phyloP scores from a whole-genome alignment of 92 coral and sea anemone genomes.

The Scolanthus callimorphus region DNA sequence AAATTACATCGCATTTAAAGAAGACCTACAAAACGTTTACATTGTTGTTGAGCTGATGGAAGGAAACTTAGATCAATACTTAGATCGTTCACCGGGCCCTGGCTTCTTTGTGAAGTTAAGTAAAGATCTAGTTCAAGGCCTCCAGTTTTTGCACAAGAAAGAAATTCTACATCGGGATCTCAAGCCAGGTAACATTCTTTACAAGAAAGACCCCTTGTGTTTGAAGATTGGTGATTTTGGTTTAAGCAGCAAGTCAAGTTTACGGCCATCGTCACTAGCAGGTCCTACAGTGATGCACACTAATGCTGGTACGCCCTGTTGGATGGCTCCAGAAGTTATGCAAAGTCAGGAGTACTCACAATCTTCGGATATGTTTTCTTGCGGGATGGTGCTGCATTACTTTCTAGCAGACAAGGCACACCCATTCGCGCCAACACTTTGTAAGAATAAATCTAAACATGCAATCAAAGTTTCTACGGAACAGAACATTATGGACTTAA shows the following conservation, averaged over 20 bases:
- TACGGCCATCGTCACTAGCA: not conserved
- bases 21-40: constrained; percentile 25
- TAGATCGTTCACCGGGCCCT: not conserved
- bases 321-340: too few relatives aligned
- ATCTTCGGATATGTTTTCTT: constrained; percentile 22
- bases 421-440: constrained; percentile 11
- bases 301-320: too few relatives aligned
- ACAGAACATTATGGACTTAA: constrained; percentile 1
- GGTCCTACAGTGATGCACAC: constrained; percentile 15
- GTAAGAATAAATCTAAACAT: not conserved
- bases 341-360: not conserved
- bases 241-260: constrained; percentile 10
- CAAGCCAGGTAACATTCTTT: constrained; percentile 2
- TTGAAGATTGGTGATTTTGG: too few relatives aligned
- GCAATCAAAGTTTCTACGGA: constrained; percentile 5
- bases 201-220: too few relatives aligned
- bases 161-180: too few relatives aligned
- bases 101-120: not conserved
- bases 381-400: constrained; percentile 20
- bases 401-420: constrained; percentile 24
- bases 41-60: constrained; percentile 52
- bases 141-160: too few relatives aligned
- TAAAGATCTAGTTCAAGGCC: constrained; percentile 14
- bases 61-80: constrained; percentile 12
- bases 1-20: constrained; percentile 13